A percentile compares a stretch with the other conserved stretches of the same genome.
These are phyloP conservation scores for Liopterus haemorrhoidalis DNA, from an alignment of 2,888 invertebrate species.

Conservation along the genomic window DNA sequence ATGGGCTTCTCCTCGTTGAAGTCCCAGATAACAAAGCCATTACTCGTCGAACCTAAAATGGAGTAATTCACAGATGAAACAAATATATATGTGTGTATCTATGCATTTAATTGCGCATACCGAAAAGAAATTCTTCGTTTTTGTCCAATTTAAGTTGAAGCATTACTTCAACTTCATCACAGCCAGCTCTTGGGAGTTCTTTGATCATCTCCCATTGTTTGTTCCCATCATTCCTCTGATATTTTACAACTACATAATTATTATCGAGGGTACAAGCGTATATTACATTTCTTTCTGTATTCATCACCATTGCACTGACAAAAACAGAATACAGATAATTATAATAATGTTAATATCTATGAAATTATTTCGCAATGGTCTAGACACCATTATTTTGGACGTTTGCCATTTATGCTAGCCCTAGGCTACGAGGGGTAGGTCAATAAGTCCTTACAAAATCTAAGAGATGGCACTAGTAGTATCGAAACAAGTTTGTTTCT, in stretches of 20 bases:
- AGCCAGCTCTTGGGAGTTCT: conserved; percentile 59
- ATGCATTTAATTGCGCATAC: conserved; percentile 47
- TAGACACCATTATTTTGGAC: no score
- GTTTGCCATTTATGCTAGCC: no score
- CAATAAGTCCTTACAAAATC: no score
- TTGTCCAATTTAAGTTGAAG: conserved; percentile 78
- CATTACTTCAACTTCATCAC: conserved; percentile 68
- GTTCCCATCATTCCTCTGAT: conserved; percentile 44
- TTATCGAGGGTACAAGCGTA: conserved; percentile 65
- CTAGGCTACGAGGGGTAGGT: no score
- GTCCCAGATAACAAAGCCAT: conserved; percentile 80
- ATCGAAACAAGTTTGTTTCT: no score
- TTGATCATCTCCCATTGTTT: conserved; percentile 58
- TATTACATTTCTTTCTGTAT: conserved; percentile 58
- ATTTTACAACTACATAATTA: conserved; percentile 53
- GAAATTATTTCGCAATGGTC: no score
- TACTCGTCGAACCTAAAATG: conserved; percentile 62
- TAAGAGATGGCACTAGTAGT: no score
- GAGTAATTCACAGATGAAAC: background rate
- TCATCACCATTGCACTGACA: conserved; percentile 61
- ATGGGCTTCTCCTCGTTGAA: conserved; percentile 52
- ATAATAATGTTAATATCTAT: conserved; percentile 10
- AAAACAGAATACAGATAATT: no score
- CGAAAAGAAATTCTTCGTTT: conserved; percentile 73
- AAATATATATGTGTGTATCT: no score